phyloP scores from a whole-genome alignment of 2,113 vertebrate genomes.

The Dermatemys mawii region DNA sequence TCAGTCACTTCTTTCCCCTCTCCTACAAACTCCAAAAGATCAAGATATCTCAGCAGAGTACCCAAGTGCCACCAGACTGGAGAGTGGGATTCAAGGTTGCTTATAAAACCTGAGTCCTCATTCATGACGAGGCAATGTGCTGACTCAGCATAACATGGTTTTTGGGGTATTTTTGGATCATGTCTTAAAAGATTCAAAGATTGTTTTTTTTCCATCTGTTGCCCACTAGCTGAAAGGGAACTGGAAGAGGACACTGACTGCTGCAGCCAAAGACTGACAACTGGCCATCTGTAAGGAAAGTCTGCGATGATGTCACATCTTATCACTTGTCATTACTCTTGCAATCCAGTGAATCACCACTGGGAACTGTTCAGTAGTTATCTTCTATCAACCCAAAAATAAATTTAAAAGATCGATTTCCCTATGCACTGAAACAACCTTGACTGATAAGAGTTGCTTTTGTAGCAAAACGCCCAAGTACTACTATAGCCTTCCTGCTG shows the following conservation, averaged over 20 bases:
- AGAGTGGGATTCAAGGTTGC: background rate
- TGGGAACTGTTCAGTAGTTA: background rate
- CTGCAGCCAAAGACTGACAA: background rate
- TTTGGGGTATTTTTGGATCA: background rate
- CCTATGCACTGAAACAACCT: background rate
- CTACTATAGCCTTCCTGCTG: background rate
- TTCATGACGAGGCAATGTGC: background rate
- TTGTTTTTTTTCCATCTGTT: background rate
- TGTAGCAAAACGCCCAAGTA: background rate
- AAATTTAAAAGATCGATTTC: background rate
- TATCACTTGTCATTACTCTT: background rate
- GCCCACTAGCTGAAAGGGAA: constrained; percentile 13
- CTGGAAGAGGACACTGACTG: background rate
- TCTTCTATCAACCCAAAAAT: background rate
- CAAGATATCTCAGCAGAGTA: background rate
- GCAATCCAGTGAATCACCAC: background rate
- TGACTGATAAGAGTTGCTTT: background rate
- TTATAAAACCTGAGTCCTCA: background rate
- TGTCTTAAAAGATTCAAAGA: constrained; percentile 36
- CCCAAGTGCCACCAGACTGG: accelerated
- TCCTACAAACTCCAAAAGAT: background rate
- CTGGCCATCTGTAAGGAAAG: background rate
- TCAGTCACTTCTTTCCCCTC: background rate
- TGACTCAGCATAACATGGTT: constrained; percentile 35
- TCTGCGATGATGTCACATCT: background rate